Base-by-base conservation (phyloP, 2,113 vertebrate genomes). In the Phalacrocorax aristotelis region DNA sequence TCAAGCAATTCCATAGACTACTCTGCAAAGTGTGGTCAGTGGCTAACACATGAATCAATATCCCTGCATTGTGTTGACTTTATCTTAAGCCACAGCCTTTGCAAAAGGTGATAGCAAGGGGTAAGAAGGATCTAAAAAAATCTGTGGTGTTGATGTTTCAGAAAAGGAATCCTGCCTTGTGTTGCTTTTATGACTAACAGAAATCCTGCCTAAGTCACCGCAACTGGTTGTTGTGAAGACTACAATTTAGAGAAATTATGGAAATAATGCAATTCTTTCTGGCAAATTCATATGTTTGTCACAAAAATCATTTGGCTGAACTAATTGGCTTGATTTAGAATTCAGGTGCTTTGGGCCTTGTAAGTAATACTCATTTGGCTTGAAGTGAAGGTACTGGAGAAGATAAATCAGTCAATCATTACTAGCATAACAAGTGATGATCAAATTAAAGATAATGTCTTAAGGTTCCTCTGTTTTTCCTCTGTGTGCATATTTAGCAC, bases 391-490 rank as follows among this genome's bases (percentile, higher is more conserved):
- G 38, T 83, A 61, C 9, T 29, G 27, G 38, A 82, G 72, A 92
- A 87, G 74, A 44, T 57, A 82, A 64, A 93, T 84, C 70, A 72
- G 49, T 76, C 48, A 42, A 34, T 81, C 77, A 57, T 89, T 89
- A 26, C 65, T 66, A 46, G 80, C 14, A 30, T 72, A 93, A 90
- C 34, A 78, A 96, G 34, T 61, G 30, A 68, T 91, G n/a, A 89
- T 95, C 80, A 68, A 64, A 96, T 87, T 92, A 54, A 92, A 89
- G 61, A 71, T 44, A 32, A 87, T 93, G 91, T 93, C 91, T 87
- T 84, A 76, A 84, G 65, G 77, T 92, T 92, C 74, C 26, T 96
- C 71, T 92, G 0, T 84, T 95, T 81, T 75, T 92, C 71, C 32
- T 93, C 83, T 81, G 36, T 52, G 52, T 72, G 27, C 66, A 14